These are phyloP conservation scores for Trichomycterus rosablanca DNA, from an alignment of 2,113 vertebrate genomes.

Conservation along the genomic window DNA sequence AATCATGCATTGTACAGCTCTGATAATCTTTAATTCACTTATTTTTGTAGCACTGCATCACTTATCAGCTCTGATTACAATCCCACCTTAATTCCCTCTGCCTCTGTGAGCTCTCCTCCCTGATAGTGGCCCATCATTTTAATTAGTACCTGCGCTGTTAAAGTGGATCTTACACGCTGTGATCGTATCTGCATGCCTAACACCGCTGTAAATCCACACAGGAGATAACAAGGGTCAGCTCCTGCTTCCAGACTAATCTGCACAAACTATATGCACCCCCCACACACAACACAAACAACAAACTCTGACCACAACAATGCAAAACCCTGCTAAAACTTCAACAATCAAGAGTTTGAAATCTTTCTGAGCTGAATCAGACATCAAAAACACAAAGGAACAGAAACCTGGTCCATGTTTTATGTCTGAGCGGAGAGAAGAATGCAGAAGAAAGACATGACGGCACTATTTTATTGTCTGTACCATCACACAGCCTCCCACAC, in stretches of 20 bases:
- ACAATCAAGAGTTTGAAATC: too few species aligned
- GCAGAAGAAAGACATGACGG: conserved; percentile 13
- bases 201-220: conserved; percentile 38
- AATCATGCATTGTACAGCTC: not conserved
- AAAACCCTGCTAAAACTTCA: too few species aligned
- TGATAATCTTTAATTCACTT: conserved; percentile 11
- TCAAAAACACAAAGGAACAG: not conserved
- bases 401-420: not conserved
- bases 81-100: not conserved
- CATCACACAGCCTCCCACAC: conserved; percentile 23
- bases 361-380: too few species aligned
- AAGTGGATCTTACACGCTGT: conserved; percentile 18
- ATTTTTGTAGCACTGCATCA: not conserved
- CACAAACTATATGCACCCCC: conserved; percentile 1
- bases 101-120: conserved; percentile 10
- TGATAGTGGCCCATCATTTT: conserved; percentile 19
- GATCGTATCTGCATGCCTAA: conserved; percentile 20
- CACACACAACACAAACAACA: conserved; percentile 42
- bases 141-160: conserved; percentile 8
- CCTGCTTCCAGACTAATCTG: conserved; percentile 51
- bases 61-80: conserved; percentile 35
- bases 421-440: not conserved
- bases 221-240: conserved; percentile 52
- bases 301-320: conserved; percentile 7
- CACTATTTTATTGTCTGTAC: not conserved